Conservation (phyloP, 1,140 invertebrate species). For the Ceratosolen fusciceps region DNA sequence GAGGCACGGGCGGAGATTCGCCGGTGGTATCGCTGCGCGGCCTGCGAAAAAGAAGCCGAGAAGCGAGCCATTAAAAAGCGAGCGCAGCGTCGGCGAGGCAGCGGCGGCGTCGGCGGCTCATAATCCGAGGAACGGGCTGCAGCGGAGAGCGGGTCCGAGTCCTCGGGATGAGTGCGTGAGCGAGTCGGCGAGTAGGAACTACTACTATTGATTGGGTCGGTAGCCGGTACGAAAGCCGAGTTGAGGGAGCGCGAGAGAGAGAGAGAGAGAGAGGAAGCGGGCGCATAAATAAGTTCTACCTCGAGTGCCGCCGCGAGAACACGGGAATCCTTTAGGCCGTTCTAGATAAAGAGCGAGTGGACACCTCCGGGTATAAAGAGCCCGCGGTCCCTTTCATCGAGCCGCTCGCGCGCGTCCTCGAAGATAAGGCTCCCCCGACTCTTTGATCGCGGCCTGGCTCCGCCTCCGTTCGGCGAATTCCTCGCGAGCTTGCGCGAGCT, state of each 20-base stretch:
- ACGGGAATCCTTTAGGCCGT: conserved; percentile 69
- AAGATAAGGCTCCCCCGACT: conserved; percentile 50
- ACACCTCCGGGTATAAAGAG: conserved; percentile 32
- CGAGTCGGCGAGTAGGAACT: neutral
- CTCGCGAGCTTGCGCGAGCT: conserved; percentile 5
- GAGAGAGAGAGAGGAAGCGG: neutral
- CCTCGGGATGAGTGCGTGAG: no score
- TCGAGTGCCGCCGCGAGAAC: conserved; percentile 57
- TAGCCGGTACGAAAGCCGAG: no score
- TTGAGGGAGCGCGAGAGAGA: conserved; percentile 49
- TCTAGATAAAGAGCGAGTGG: conserved; percentile 59
- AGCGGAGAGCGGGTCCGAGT: neutral
- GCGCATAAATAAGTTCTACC: conserved; percentile 70
- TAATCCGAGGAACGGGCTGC: neutral
- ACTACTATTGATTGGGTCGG: conserved; percentile 64
- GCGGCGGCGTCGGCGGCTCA: no score
- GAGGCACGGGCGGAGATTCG: no score
- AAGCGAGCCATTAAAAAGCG: conserved; percentile 8
- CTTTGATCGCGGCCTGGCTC: neutral
- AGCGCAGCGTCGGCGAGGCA: neutral
- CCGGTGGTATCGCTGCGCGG: neutral
- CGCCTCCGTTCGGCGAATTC: neutral
- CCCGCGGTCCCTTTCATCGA: conserved; percentile 63
- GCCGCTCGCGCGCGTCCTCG: conserved; percentile 54
- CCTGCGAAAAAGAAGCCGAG: conserved; percentile 6